Conservation (phyloP, 2,888 invertebrate species). For the Desoria tigrina region DNA sequence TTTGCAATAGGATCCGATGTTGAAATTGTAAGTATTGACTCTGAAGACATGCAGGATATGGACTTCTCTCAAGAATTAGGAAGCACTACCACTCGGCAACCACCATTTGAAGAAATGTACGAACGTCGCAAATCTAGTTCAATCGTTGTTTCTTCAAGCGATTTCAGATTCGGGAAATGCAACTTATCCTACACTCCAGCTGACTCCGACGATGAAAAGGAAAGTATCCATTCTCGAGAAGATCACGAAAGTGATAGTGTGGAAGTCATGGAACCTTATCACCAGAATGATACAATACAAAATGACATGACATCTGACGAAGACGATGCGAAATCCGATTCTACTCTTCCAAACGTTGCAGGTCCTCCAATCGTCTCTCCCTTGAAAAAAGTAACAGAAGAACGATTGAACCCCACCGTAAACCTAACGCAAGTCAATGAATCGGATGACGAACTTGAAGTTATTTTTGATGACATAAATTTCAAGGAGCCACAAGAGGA, state of each 20-base stretch:
- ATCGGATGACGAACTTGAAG: neutral
- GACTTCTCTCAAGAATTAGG: no score
- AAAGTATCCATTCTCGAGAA: no score
- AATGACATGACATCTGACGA: constrained; percentile 16
- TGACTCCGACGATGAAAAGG: neutral
- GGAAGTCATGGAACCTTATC: no score
- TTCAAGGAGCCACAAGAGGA: neutral
- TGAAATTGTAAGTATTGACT: no score
- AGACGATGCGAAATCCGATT: constrained; percentile 12
- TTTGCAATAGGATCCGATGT: no score
- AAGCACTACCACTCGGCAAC: no score
- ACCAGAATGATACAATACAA: constrained; percentile 1
- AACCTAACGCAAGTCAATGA: neutral
- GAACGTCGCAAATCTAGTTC: neutral
- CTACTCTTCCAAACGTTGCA: constrained; percentile 8
- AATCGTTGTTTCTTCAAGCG: constrained; percentile 12
- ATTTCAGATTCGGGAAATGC: neutral
- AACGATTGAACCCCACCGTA: neutral
- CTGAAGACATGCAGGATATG: no score
- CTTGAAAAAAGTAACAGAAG: neutral
- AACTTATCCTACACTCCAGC: neutral
- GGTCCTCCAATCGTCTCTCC: neutral
- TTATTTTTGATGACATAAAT: neutral
- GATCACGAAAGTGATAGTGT: no score
- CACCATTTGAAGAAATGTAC: no score